A percentile compares a stretch with the other conserved stretches of the same genome.
Evolutionary conservation across 2,888 invertebrate genomes (phyloP).

Genomic region (Beris morrisii): DNA sequence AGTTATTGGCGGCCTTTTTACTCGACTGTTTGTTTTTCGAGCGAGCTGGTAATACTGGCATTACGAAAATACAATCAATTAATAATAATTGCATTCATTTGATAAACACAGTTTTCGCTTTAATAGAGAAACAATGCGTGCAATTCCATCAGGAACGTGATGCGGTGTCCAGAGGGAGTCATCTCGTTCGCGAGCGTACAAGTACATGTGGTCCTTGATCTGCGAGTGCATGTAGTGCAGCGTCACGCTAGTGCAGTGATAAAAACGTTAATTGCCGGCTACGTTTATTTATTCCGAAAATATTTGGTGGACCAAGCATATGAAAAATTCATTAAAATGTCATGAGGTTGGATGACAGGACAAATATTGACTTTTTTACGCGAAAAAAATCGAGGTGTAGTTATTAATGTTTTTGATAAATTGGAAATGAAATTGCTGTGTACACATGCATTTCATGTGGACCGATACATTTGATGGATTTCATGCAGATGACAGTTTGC

Average conservation of each 20-base stretch:
- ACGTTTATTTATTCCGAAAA: constrained; percentile 31
- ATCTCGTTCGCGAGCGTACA: too few relatives aligned
- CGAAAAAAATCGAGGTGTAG: constrained; percentile 11
- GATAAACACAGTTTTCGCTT: constrained; percentile 16
- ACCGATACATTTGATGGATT: constrained; percentile 16
- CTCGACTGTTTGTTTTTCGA: constrained; percentile 20
- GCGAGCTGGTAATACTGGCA: constrained; percentile 7
- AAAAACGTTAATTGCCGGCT: constrained; percentile 30
- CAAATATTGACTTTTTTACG: constrained; percentile 35
- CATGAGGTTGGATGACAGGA: constrained; percentile 30
- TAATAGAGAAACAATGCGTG: constrained; percentile 20
- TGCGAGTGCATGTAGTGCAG: too few relatives aligned
- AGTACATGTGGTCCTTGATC: too few relatives aligned
- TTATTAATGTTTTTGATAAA: constrained; percentile 32
- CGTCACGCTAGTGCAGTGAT: constrained; percentile 15
- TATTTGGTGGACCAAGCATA: constrained; percentile 31
- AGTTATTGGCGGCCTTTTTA: constrained; percentile 27
- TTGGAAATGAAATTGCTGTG: constrained; percentile 28
- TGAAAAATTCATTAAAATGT: constrained; percentile 37
- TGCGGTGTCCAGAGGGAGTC: too few relatives aligned
- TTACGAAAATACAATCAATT: constrained; percentile 29
- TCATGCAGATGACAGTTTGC: constrained; percentile 26
- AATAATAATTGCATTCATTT: constrained; percentile 29
- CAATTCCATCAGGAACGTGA: too few relatives aligned
- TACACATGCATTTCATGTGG: constrained; percentile 14